These are phyloP conservation scores for Octopus bimaculoides DNA, from an alignment of 1,140 invertebrate genomes.

Conservation along the genomic window DNA sequence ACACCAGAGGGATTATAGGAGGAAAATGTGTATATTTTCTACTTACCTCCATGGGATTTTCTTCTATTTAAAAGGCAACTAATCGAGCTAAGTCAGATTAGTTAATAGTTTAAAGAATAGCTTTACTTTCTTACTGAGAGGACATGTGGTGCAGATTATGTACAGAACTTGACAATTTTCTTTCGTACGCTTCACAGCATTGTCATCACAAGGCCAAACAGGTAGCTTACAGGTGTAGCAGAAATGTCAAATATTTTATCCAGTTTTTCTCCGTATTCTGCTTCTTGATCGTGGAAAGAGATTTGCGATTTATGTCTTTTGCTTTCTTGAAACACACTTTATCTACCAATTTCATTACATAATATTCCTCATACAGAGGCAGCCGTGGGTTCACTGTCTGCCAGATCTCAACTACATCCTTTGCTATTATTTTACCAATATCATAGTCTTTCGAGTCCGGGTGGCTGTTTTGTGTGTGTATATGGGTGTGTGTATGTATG, in stretches of 20 bases:
- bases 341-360: constrained; percentile 8
- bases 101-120: too few relatives aligned
- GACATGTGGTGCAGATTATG: constrained; percentile 6
- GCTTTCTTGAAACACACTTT: constrained; percentile 4
- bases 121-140: neutral
- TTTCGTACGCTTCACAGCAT: neutral
- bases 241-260: constrained; percentile 1
- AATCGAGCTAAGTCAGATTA: too few relatives aligned
- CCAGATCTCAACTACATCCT: neutral
- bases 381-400: constrained; percentile 3
- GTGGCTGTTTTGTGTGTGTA: constrained; percentile 6
- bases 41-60: too few relatives aligned
- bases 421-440: neutral
- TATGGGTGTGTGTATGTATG: too few relatives aligned
- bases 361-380: neutral
- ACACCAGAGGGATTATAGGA: too few relatives aligned
- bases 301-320: neutral
- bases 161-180: neutral
- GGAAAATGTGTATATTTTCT: too few relatives aligned
- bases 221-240: constrained; percentile 6
- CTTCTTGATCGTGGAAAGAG: neutral
- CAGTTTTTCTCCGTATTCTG: constrained; percentile 3
- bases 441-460: neutral
- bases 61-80: too few relatives aligned
- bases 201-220: neutral